Evolutionary conservation across 2,113 vertebrate genomes (phyloP).

Genomic region (Solenodon paradoxus): DNA sequence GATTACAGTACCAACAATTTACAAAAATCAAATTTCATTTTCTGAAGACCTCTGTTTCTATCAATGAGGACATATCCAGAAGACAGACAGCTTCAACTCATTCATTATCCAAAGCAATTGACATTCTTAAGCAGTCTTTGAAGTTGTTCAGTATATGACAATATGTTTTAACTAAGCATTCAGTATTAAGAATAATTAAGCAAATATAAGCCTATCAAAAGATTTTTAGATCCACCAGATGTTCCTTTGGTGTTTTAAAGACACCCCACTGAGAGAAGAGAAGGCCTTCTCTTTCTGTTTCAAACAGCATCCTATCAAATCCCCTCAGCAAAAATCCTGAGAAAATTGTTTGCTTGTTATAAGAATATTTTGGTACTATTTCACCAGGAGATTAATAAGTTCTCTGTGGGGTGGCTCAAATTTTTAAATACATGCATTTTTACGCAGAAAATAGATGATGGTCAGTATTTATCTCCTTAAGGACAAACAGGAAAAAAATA

Average conservation of each 20-base stretch:
- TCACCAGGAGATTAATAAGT: constrained; percentile 59
- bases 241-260: constrained; percentile 43
- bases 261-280: constrained; percentile 50
- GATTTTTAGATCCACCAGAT: constrained; percentile 15
- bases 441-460: constrained; percentile 9
- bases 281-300: not conserved
- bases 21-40: not conserved
- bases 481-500: constrained; percentile 20
- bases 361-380: constrained; percentile 44
- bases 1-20: not conserved
- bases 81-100: not conserved
- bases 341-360: constrained; percentile 24
- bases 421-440: constrained; percentile 45
- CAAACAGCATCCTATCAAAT: constrained; percentile 45
- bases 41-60: not conserved
- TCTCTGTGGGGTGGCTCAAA: constrained; percentile 31
- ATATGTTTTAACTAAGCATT: constrained; percentile 46
- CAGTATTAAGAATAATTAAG: constrained; percentile 45
- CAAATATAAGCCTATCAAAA: constrained; percentile 45
- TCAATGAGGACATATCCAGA: not conserved
- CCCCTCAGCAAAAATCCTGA: constrained; percentile 38
- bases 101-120: constrained; percentile 21
- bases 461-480: constrained; percentile 40
- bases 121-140: not conserved
- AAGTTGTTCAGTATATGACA: constrained; percentile 26